Percentiles rank a stretch among this genome's conserved stretches.
These are phyloP conservation scores for Megalonaias nervosa DNA, from an alignment of 1,140 invertebrate genomes.

Conservation along the genomic window DNA sequence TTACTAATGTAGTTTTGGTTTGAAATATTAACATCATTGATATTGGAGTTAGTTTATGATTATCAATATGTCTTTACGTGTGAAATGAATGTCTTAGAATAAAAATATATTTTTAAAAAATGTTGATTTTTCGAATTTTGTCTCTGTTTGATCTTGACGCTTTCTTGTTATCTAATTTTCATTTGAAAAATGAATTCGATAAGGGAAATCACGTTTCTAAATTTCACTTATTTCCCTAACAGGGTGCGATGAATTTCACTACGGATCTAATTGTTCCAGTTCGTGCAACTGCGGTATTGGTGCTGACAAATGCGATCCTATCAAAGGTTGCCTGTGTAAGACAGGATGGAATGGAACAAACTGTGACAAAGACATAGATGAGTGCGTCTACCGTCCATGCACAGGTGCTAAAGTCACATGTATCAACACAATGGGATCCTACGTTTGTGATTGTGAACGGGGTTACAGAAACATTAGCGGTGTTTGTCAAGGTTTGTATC, in stretches of 20 bases:
- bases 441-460: slow-evolving; percentile 31
- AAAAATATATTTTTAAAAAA: too few relatives aligned
- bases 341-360: slow-evolving; percentile 45
- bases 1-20: too few relatives aligned
- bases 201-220: not conserved
- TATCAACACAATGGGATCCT: slow-evolving; percentile 38
- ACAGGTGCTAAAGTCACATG: slow-evolving; percentile 22
- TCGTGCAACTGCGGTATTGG: slow-evolving; percentile 41
- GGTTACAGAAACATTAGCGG: slow-evolving; percentile 28
- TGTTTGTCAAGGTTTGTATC: slow-evolving; percentile 22
- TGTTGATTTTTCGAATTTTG: too few relatives aligned
- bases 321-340: slow-evolving; percentile 48
- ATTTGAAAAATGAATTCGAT: not conserved
- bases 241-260: slow-evolving; percentile 43
- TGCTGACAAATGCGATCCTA: slow-evolving; percentile 34
- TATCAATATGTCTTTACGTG: too few relatives aligned
- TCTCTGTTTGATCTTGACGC: not conserved
- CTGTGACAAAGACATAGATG: slow-evolving; percentile 51
- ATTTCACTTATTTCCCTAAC: not conserved
- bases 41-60: too few relatives aligned
- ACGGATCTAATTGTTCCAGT: slow-evolving; percentile 42
- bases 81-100: too few relatives aligned
- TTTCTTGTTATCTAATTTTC: too few relatives aligned
- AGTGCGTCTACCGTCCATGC: slow-evolving; percentile 35
- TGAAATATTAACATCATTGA: too few relatives aligned